Percentiles rank a stretch among this genome's conserved stretches.
phyloP scores from a whole-genome alignment of 2,113 vertebrate genomes.

The Hassar affinis region DNA sequence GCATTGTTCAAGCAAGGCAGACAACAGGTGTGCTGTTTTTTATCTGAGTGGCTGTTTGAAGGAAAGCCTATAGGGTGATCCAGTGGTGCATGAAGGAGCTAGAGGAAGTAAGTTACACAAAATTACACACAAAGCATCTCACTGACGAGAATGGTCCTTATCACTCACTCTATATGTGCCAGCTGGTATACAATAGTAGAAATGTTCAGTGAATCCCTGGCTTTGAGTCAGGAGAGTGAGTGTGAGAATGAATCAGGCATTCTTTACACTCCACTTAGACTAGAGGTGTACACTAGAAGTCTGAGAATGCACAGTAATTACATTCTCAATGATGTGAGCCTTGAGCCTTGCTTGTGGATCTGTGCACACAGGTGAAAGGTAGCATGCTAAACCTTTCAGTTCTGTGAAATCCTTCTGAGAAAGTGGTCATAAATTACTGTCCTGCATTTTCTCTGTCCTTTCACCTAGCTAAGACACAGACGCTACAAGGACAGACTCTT shows the following conservation, averaged over 20 bases:
- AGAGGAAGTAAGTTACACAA: conserved; percentile 3
- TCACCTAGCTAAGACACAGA: not conserved
- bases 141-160: not conserved
- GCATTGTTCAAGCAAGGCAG: conserved; percentile 43
- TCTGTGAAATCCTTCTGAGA: not conserved
- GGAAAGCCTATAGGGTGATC: conserved; percentile 22
- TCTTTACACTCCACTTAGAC: not conserved
- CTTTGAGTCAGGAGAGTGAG: not conserved
- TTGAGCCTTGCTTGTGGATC: not conserved
- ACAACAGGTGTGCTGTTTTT: conserved; percentile 52
- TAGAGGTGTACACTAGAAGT: conserved; percentile 6
- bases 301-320: conserved; percentile 15
- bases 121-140: not conserved
- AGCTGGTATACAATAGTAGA: not conserved
- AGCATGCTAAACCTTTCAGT: not conserved
- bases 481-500: not conserved
- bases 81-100: conserved; percentile 15
- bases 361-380: not conserved
- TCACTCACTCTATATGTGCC: not conserved
- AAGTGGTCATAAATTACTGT: too few species aligned
- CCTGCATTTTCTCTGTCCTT: not conserved
- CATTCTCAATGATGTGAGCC: not conserved
- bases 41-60: conserved; percentile 20
- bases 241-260: conserved; percentile 16
- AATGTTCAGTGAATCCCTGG: not conserved